Base-by-base conservation (phyloP, 2,113 vertebrate species). In the Chloroceryle aenea region DNA sequence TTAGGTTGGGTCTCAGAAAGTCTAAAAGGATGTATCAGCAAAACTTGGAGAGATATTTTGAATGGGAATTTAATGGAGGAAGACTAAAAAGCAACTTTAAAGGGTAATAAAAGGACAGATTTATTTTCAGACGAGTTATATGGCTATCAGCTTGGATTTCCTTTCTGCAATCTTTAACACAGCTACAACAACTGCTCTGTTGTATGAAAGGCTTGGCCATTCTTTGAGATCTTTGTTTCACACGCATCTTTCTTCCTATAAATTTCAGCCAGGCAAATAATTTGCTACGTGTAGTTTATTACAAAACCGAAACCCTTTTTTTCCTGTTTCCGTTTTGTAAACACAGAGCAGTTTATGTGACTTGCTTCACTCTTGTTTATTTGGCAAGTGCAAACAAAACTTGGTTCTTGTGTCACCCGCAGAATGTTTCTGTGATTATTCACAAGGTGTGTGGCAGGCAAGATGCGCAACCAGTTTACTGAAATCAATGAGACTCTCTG, bases 231-330 rank as follows among this genome's bases (percentile, higher is more conserved):
- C 42, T 29, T 34, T 81, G 42, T 73, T 67, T 50, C 52, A 36
- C 20, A 5, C 0, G 0, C 5, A 17, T 21, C 88, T 86, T 74
- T 22, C 50, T 34, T 69, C 63, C 76, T 9, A 3, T 6, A 18
- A 36, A 12, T 80, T 58, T 94, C 6, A 50, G 55, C 50, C 42
- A 63, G 79, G 42, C 50, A 66, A 79, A 78, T 19, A 26, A 22
- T 50, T 38, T 25, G 12, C n/a, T 81, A 9, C 4, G 8, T 42
- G 50, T 22, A 36, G 52, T 12, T 84, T 62, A 23, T 81, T 50
- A 47, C 38, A 55, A 45, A 52, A 34, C 29, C 1, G 0, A 72
- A 11, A 4, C 10, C 12, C 10, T 4, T 20, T 42, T 67, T 64
- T 56, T 32, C 56, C 69, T 17, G 7, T 50, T 68, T 82, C 64